Evolutionary conservation across 2,113 vertebrate species (phyloP), one percentile per base, ranked within the genome.

Genomic region (Rhynchomys soricoides): DNA sequence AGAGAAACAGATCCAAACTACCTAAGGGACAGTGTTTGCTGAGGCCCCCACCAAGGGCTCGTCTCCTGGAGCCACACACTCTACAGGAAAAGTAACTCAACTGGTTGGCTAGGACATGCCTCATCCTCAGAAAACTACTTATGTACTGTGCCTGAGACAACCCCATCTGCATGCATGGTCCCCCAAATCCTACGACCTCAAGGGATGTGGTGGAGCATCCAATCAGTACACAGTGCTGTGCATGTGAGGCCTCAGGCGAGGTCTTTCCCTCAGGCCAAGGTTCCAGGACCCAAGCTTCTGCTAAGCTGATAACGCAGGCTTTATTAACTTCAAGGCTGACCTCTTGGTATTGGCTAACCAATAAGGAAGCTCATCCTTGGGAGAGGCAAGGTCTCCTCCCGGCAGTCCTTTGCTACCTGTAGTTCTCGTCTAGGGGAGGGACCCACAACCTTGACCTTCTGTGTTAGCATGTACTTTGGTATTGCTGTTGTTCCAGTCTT

Each of bases 171-270:
- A 31, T 15, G 8, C 22, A 13, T 0, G 11, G 26, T 29, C 1
- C 79, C 37, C 79, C 77, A 82, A 64, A 40, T 7, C 45, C n/a
- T 48, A 50, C 0, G 0, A 59, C 34, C 40, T 8, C 0, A 50
- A 4, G 82, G 52, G 7, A 64, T 15, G 34, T 0, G 4, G 15
- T 3, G 3, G 4, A 75, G 57, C 37, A 34, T 62, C 21, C 3
- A 1, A 7, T 13, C 37, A 86, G 29, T 12, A 45, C 0, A 2
- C 52, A 55, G 6, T 0, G 1, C 16, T 34, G 45, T 62, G 71
- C 74, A 24, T 43, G 1, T 3, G 29, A 93, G 48, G 45, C 83
- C 40, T 57, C 74, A 26, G 64, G 4, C 2, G 34, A 59, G 73
- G 55, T 34, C 34, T 3, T 78, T 64, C 52, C 81, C 31, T 43